These are phyloP conservation scores for Muschampia staudingeri DNA, from an alignment of 2,888 invertebrate genomes.

Conservation along the genomic window DNA sequence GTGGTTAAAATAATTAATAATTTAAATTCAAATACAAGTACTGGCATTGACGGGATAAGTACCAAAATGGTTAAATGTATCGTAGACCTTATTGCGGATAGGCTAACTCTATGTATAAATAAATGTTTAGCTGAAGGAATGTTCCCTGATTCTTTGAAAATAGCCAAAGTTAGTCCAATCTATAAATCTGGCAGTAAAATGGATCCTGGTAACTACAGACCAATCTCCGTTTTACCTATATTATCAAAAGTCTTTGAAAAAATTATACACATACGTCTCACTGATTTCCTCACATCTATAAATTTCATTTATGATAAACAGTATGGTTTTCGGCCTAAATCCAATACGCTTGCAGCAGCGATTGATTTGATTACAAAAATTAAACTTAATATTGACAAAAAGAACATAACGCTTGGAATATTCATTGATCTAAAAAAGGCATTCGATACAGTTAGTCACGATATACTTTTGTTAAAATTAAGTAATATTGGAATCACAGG, in stretches of 20 bases:
- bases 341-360: slow-evolving; percentile 25
- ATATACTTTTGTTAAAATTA: slow-evolving; percentile 21
- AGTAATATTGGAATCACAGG: slow-evolving; percentile 17
- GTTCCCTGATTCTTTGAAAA: background rate
- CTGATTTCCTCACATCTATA: background rate
- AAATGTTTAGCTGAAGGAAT: slow-evolving; percentile 4
- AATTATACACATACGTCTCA: slow-evolving; percentile 16
- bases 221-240: slow-evolving; percentile 9
- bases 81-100: background rate
- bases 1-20: slow-evolving; percentile 11
- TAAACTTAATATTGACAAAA: slow-evolving; percentile 30
- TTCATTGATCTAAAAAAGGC: slow-evolving; percentile 39
- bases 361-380: slow-evolving; percentile 33
- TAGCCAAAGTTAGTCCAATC: background rate
- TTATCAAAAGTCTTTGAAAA: slow-evolving; percentile 20
- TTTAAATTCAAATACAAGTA: slow-evolving; percentile 5
- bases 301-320: slow-evolving; percentile 11
- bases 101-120: background rate
- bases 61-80: slow-evolving; percentile 6
- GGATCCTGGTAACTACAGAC: slow-evolving; percentile 1
- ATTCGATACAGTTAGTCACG: background rate
- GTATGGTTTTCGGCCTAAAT: slow-evolving; percentile 34
- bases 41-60: slow-evolving; percentile 6
- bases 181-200: slow-evolving; percentile 5
- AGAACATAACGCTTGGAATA: slow-evolving; percentile 36